Base-by-base conservation (phyloP, 2,888 invertebrate genomes). In the Phortica okadai region DNA sequence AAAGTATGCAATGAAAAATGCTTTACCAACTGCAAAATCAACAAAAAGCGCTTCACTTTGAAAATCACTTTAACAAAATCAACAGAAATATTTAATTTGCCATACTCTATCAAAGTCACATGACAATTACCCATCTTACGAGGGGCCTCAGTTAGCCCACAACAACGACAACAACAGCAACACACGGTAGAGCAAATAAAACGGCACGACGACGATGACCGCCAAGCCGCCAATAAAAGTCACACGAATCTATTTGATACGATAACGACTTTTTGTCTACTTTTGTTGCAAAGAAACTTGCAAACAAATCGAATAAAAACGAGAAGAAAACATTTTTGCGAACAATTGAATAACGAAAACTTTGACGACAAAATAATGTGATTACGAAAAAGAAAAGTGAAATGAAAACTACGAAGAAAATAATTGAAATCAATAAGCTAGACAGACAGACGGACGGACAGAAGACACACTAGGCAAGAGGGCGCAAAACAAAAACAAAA, bases 311-410 rank as follows among this genome's bases (percentile, higher is more conserved):
- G 54, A 72, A 72, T 56, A 56, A 54, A 44, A 16, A 8, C 2
- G 33, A 33, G 33, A 33, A 33, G 33, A 33, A 33, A 33, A 33
- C 33, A 45, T 45, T 69, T 69, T 16, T 45, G 44, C 33, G 54
- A 72, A 72, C 70, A 72, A 72, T 72, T 72, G 70, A 72, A 56
- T 56, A 14, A 72, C 70, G 70, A 74, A 74, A 74, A 67, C 67
- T 54, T 67, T 44, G 25, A 56, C 56, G 64, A 64, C 66, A 42
- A 62, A 62, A 67, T 67, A 74, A 74, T 56, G 58, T 56, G 67
- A 66, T 67, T 74, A 74, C 41, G 66, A 42, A 67, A 62, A 62
- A 62, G 4, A 25, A 6, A 62, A 74, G 56, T 74, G 45, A 74
- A 74, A 64, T 67, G 74, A 56, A 74, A 74, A 56, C 42, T 56